A percentile compares a stretch with the other conserved stretches of the same genome.
Evolutionary conservation across 64 coral and sea anemone species (phyloP).

Genomic region (Dendrophyllia cribrosa): DNA sequence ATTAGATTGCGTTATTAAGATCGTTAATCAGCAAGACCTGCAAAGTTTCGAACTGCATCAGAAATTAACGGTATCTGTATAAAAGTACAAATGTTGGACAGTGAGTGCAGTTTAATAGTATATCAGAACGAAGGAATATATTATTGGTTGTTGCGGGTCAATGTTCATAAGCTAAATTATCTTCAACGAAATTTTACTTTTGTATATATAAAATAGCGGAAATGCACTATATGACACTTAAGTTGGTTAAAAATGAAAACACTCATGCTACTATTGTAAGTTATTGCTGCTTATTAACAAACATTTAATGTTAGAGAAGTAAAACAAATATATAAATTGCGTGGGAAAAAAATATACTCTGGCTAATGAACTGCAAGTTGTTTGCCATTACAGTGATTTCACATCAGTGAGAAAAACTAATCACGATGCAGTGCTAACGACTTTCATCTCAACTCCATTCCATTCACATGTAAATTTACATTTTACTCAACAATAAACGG

Average conservation of each 20-base stretch:
- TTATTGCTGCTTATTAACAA: background rate
- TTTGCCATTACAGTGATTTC: background rate
- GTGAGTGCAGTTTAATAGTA: too few species aligned
- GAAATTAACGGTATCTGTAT: background rate
- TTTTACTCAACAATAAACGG: background rate
- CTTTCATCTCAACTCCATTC: background rate
- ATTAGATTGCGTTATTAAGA: too few species aligned
- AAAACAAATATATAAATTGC: background rate
- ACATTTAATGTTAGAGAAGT: background rate
- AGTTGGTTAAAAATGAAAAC: background rate
- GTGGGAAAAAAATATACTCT: too few species aligned
- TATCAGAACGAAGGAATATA: background rate
- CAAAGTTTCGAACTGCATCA: background rate
- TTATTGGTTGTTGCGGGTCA: too few species aligned
- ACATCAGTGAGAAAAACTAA: background rate
- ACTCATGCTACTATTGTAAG: background rate
- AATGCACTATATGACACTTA: too few species aligned
- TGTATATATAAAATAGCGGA: too few species aligned
- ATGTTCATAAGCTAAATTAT: too few species aligned
- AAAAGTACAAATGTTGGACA: too few species aligned
- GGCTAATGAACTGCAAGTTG: background rate
- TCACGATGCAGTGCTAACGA: conserved; percentile 17
- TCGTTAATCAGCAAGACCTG: too few species aligned
- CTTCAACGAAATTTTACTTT: too few species aligned
- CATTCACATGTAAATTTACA: conserved; percentile 13